Evolutionary conservation across 2,113 vertebrate species (phyloP), one percentile per base, ranked within the genome.

Genomic region (Malaclemys terrapin): DNA sequence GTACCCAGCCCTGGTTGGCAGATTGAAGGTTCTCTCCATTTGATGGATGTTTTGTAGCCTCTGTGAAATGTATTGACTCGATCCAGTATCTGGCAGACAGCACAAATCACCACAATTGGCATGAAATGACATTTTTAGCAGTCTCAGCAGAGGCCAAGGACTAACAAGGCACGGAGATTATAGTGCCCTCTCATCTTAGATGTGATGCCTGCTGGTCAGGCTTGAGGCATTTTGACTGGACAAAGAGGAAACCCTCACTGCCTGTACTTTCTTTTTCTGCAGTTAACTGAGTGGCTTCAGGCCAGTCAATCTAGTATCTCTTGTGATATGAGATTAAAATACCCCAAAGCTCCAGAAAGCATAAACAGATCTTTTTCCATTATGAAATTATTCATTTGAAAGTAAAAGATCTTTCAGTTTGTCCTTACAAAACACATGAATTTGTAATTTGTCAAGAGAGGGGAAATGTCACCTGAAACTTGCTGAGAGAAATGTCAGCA

Each of bases 341-440:
- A 81, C 47, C 83, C 87, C 42, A 96, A 93, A 94, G 87, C 53
- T 38, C 82, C 47, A 80, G 83, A 89, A 95, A 94, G 84, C 52
- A 80, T 47, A n/a, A 38, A 29, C 42, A 45, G 56, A 53, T 88
- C 93, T 11, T 78, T 92, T 88, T 79, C 82, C 86, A 22, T 59
- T 96, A 88, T 42, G 53, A 92, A 92, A 87, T 29, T 20, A 84
- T 82, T 94, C 53, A 89, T 83, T 90, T 94, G 52, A 88, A 97
- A 95, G 76, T 35, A 88, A 54, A 53, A 82, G 24, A 25, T 89
- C 53, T 90, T 90, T 78, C 25, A 20, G 17, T 11, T 91, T 87
- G 45, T 38, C 27, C 92, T 62, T 90, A 56, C 75, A 91, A 83
- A 87, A 1, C 8, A 49, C 54, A 84, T 57, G 42, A 92, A 88